Conservation (phyloP, 92 coral and sea anemone genomes). For the Heliopora coerulea region DNA sequence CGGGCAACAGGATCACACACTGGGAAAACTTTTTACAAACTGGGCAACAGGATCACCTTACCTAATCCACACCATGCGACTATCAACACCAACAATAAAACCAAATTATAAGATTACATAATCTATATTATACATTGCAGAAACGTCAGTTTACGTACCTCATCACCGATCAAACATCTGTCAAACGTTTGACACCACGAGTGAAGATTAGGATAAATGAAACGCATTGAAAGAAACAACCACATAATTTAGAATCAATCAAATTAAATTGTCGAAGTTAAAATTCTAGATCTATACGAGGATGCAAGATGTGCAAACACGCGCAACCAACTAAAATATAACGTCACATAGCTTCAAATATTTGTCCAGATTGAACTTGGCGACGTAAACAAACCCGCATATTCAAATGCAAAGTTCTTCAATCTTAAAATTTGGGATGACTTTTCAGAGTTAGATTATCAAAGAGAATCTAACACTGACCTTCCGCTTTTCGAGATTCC, state of each 20-base stretch:
- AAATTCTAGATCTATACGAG: too few species aligned
- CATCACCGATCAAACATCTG: constrained; percentile 90
- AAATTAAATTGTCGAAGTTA: too few species aligned
- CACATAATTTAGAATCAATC: not conserved
- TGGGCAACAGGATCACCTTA: too few species aligned
- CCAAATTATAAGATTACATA: too few species aligned
- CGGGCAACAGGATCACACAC: too few species aligned
- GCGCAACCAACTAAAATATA: too few species aligned
- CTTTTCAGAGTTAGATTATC: not conserved
- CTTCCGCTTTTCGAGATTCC: constrained; percentile 88
- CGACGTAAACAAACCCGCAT: not conserved
- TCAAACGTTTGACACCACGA: constrained; percentile 2
- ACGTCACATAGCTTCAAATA: not conserved
- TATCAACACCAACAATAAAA: too few species aligned
- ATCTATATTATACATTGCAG: too few species aligned
- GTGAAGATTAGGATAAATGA: not conserved
- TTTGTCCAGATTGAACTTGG: not conserved
- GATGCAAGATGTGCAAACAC: too few species aligned
- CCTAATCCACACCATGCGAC: too few species aligned
- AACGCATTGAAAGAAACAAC: not conserved
- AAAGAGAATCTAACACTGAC: constrained; percentile 42
- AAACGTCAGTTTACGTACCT: too few species aligned
- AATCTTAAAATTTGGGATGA: not conserved
- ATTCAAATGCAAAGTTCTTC: not conserved
- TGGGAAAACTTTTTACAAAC: too few species aligned